Base-by-base conservation (phyloP, 1,140 invertebrate genomes). In the Stegodyphus mimosarum region DNA sequence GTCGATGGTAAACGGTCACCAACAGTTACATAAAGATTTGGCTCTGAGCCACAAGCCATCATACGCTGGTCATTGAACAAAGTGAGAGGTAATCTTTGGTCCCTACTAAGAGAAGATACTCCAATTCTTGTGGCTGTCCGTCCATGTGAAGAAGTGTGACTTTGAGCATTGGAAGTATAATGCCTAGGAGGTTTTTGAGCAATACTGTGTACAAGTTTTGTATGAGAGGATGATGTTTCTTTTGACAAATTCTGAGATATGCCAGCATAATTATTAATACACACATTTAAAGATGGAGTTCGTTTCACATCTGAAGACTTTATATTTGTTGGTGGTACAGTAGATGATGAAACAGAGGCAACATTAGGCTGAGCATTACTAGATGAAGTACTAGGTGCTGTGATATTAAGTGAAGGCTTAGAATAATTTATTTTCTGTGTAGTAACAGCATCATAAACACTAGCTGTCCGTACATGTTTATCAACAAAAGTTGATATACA, bases 81-180 rank as follows among this genome's bases (percentile, higher is more conserved):
- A 33, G 84, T 64, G 9, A 86, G 51, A 6, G 84, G 84, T 33
- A 79, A 53, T 60, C 71, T 67, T 67, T 79, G 75, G 18, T 86
- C 77, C 49, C 84, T 33, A 10, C 51, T 83, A 2, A 87, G 66
- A 17, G 86, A 87, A 6, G 86, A 87, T 7, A 87, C 55, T 11
- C 86, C 86, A 75, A 87, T 87, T n/a, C 84, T 69, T 53, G 77
- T 79, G 18, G 52, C 67, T 48, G 83, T 71, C 11, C 74, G 50
- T 5, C 53, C 18, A 52, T 85, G 74, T 6, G 67, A 49, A 48
- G 70, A 50, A 2, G n/a, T 50, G 10, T 72, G 64, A 18, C 51
- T 73, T 66, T 74, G 72, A 48, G 63, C 51, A 60, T 81, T 81
- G 9, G 55, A n/a, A 66, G 70, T 33, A 17, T 85, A 64, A 2